Conservation (phyloP, 2,888 invertebrate genomes). For the Parthenolecanium corni region DNA sequence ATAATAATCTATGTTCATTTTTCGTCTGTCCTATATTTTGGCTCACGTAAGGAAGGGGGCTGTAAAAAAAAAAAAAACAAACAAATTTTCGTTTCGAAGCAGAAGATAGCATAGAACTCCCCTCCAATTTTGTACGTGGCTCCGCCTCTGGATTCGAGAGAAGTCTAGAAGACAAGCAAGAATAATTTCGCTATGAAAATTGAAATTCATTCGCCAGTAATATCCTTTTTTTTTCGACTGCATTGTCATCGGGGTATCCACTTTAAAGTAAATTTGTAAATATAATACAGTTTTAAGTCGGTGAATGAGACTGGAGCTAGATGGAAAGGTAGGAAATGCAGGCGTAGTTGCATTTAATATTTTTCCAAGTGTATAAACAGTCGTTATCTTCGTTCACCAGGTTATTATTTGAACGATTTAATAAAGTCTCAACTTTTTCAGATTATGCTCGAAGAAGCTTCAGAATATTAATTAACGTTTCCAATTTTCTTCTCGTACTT, state of each 20-base stretch:
- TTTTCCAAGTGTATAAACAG: conserved; percentile 8
- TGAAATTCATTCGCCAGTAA: background rate
- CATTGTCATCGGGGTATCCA: background rate
- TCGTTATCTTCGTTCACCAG: conserved; percentile 16
- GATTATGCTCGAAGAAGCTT: background rate
- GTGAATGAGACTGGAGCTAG: conserved; percentile 2
- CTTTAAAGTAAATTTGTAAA: too few species aligned
- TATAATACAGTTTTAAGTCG: background rate
- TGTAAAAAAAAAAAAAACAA: too few species aligned
- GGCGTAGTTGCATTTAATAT: conserved; percentile 4
- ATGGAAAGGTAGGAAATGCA: background rate
- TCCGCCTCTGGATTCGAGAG: too few species aligned
- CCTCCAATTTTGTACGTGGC: too few species aligned
- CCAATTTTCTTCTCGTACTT: background rate
- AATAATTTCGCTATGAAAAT: background rate
- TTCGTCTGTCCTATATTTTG: too few species aligned
- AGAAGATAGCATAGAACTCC: too few species aligned
- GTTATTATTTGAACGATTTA: conserved; percentile 22
- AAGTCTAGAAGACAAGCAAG: too few species aligned
- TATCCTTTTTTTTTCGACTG: too few species aligned
- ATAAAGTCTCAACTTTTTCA: conserved; percentile 7
- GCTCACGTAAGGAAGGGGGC: too few species aligned
- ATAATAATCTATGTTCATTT: too few species aligned
- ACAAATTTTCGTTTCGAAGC: too few species aligned
- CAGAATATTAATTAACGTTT: conserved; percentile 19